Base-by-base conservation (phyloP, 2,113 vertebrate species). In the Cynopterus brachyotis region DNA sequence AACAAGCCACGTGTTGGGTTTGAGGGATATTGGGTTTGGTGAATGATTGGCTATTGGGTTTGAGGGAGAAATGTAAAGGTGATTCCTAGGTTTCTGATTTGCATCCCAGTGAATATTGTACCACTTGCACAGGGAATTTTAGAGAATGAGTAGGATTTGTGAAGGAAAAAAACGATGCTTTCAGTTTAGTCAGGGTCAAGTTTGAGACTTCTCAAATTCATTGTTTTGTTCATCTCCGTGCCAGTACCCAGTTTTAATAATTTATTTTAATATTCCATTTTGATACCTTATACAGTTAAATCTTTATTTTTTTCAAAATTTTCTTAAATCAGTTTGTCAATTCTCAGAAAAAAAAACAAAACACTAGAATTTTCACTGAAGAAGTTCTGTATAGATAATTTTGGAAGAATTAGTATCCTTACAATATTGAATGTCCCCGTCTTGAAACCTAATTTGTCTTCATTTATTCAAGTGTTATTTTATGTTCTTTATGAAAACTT, bases 301-400 rank as follows among this genome's bases (percentile, higher is more conserved):
- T 95, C 20, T 83, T 91, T 95, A n/a, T 86, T 78, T 15, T 78
- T 78, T 95, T 47, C 42, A 89, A 28, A 85, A 90, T 26, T 35
- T 83, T 94, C 67, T 82, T 64, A 16, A 62, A 72, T 85, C 26
- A 85, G 72, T 78, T 78, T 78, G 47, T 84, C 62, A 40, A 0
- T 60, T 91, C 32, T 69, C 66, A 67, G 40, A 89, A 92, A 62
- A 12, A 15, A 53, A 35, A 50, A 57, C 10, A 16, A 50, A 26
- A 80, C 32, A 30, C 19, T 75, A 32, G 83, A n/a, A 40, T 67
- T 67, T 95, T 92, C 57, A 87, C 20, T 90, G 30, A 37, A 80
- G 85, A 87, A 28, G 50, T 50, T 50, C 20, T 24, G 8, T 92
- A 28, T 75, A 59, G 47, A 42, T 88, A 59, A 47, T 75, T 81